Evolutionary conservation across 1,140 invertebrate species (phyloP), one percentile per base, ranked within the genome.

Genomic region (Bursaphelenchus mucronatus): DNA sequence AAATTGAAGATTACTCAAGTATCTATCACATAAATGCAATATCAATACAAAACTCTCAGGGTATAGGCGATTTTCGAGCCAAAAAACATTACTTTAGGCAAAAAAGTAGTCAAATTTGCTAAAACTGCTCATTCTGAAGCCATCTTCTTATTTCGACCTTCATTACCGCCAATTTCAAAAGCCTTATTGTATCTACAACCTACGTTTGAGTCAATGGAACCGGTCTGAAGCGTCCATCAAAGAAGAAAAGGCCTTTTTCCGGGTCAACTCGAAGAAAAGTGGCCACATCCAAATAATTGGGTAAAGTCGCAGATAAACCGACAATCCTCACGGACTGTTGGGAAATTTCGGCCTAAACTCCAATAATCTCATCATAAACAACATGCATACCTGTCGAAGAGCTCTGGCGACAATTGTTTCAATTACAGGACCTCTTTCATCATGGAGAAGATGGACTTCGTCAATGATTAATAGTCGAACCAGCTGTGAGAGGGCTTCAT

Each of bases 201-300:
- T 30, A 79, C 73, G 82, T 84, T 76, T 94, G 90, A 61, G 89
- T 88, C 6, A 99, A 82, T 0, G 96, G 96, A 5, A 99, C 94
- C 1, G 93, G 93, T 52, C 95, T 87, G 78, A 97, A 98, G 10
- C 95, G 86, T 2, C 89, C 88, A 85, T 99, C 96, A 81, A 99
- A 99, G 83, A 90, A 97, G 82, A 97, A 99, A 0, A 99, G 84
- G 5, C 95, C 95, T 61, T 88, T 88, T 73, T 89, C 87, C 0
- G 90, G 90, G 84, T 97, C 97, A 0, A 99, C 96, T 53, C 90
- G 84, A 11, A 99, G 84, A 81, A 99, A 99, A 69, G 87, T 83
- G 0, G 94, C 92, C 19, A 99, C 93, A 85, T 99, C 96, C 0
- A 93, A 82, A 80, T 98, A 99, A 83, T 97, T 99, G 3, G 96